Percentiles rank a stretch among this genome's conserved stretches.
Conservation (phyloP, 2,113 vertebrate genomes). For the Terrapene triunguis region DNA sequence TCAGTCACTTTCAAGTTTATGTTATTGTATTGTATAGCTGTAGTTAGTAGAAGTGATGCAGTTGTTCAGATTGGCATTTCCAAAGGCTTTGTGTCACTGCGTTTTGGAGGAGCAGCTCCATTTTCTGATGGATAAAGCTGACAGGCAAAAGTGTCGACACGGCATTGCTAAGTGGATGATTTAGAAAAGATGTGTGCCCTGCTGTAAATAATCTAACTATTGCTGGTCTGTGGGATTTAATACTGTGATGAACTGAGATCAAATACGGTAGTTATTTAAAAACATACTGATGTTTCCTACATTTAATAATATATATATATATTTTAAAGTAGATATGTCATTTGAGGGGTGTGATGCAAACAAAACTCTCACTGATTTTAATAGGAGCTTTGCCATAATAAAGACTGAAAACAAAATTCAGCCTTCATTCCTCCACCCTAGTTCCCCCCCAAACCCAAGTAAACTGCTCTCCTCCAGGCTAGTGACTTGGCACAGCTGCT, state of each 20-base stretch:
- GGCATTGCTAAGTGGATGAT: neutral
- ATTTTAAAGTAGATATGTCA: neutral
- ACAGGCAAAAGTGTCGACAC: neutral
- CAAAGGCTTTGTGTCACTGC: neutral
- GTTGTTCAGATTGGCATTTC: neutral
- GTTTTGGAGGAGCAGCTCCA: conserved; percentile 2
- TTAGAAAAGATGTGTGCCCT: neutral
- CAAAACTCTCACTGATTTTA: neutral
- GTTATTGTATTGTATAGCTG: neutral
- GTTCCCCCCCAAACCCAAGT: neutral
- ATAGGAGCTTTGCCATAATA: neutral
- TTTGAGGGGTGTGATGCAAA: neutral
- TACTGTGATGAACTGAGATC: neutral
- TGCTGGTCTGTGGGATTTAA: neutral
- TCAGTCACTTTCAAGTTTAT: neutral
- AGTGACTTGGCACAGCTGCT: neutral
- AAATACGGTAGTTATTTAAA: neutral
- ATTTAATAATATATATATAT: neutral
- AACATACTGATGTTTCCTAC: neutral
- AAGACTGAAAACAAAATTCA: neutral
- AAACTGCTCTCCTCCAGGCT: neutral
- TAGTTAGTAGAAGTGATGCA: neutral
- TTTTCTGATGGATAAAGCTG: conserved; percentile 2
- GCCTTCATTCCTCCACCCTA: neutral
- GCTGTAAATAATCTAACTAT: neutral